Conservation (phyloP, 2,888 invertebrate species). For the Leptothorax acervorum region DNA sequence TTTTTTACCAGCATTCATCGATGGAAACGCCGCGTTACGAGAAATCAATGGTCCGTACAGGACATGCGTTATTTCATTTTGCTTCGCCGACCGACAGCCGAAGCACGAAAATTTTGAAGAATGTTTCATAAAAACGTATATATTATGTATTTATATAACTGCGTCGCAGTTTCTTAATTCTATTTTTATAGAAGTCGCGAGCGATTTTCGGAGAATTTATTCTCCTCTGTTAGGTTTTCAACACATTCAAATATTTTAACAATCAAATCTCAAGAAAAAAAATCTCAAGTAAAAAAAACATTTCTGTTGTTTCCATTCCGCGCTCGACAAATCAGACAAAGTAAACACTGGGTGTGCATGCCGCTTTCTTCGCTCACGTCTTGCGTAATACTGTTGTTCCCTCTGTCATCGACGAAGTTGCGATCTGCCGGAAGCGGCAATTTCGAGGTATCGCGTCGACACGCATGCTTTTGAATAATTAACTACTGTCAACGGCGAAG, state of each 20-base stretch:
- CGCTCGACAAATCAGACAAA: conserved; percentile 3
- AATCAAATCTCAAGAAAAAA: background rate
- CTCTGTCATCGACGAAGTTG: conserved; percentile 2
- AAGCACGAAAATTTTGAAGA: conserved; percentile 31
- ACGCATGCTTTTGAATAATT: conserved; percentile 67
- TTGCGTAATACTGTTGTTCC: background rate
- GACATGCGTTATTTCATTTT: conserved; percentile 54
- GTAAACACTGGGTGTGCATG: background rate
- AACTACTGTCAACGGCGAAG: conserved; percentile 62
- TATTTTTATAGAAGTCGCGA: background rate
- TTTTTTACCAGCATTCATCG: conserved; percentile 31
- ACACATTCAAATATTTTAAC: background rate
- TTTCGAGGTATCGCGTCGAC: conserved; percentile 24
- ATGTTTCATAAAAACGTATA: conserved; percentile 1
- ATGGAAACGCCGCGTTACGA: conserved; percentile 17
- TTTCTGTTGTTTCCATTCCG: background rate
- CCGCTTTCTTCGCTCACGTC: conserved; percentile 10
- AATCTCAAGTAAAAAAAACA: background rate
- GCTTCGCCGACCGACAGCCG: conserved; percentile 29
- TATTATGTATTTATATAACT: background rate
- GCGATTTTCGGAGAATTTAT: background rate
- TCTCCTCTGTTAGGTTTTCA: too few relatives aligned
- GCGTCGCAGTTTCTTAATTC: background rate
- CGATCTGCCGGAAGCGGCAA: conserved; percentile 38
- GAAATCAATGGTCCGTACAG: conserved; percentile 59